A percentile compares a stretch with the other conserved stretches of the same genome.
Evolutionary conservation across 2,797 vertebrate species (phyloP).

Genomic region (Rhabdophis nuchalis): DNA sequence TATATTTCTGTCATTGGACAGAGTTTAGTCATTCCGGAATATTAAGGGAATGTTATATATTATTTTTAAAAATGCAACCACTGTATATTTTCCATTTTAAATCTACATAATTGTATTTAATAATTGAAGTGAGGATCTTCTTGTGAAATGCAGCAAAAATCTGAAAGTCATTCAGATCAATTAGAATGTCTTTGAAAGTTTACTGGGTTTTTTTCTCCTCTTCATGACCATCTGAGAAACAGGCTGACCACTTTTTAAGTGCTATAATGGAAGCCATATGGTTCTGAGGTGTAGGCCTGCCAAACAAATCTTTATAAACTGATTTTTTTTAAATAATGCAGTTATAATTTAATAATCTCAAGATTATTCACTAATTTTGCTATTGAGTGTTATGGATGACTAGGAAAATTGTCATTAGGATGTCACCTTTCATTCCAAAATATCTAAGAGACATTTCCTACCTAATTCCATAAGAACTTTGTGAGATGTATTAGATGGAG

Average conservation of each 20-base stretch:
- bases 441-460: not conserved
- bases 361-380: conserved; percentile 14
- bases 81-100: conserved; percentile 37
- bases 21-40: conserved; percentile 30
- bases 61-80: not conserved
- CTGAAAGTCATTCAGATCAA: conserved; percentile 57
- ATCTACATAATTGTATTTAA: conserved; percentile 55
- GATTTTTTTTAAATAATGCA: conserved; percentile 21
- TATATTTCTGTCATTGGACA: conserved; percentile 40
- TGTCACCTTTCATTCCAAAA: not conserved
- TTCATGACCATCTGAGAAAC: conserved; percentile 64
- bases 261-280: conserved; percentile 48
- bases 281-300: conserved; percentile 19
- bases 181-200: conserved; percentile 60
- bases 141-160: conserved; percentile 43
- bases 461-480: not conserved
- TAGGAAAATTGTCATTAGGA: not conserved
- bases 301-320: conserved; percentile 54
- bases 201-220: conserved; percentile 50
- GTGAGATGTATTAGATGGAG: not conserved
- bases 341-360: not conserved
- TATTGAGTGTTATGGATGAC: not conserved
- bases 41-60: conserved; percentile 6
- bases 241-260: conserved; percentile 50
- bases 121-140: conserved; percentile 46